phyloP scores from a whole-genome alignment of 2,113 vertebrate genomes.

The Etia nguti region DNA sequence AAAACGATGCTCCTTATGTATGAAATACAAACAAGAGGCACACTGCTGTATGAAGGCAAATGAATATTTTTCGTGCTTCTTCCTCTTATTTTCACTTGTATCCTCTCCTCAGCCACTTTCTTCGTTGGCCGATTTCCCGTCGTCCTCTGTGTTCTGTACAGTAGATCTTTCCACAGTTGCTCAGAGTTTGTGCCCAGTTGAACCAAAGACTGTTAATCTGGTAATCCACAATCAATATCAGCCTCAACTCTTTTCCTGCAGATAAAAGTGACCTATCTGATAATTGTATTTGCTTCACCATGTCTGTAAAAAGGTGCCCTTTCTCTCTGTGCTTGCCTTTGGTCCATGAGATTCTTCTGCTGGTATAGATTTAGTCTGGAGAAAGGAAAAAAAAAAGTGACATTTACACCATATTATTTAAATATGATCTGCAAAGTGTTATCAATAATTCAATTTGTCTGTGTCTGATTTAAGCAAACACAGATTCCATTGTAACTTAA shows the following conservation, averaged over 20 bases:
- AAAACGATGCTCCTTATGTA: neutral
- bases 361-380: constrained; percentile 20
- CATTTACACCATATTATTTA: neutral
- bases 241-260: constrained; percentile 23
- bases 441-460: neutral
- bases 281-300: constrained; percentile 43
- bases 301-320: constrained; percentile 10
- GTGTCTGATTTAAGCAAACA: neutral
- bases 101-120: neutral
- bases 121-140: neutral
- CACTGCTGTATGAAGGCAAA: neutral
- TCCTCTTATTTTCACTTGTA: neutral
- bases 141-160: neutral
- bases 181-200: constrained; percentile 11
- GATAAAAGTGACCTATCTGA: constrained; percentile 49
- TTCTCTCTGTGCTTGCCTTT: constrained; percentile 21
- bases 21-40: neutral
- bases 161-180: constrained; percentile 4
- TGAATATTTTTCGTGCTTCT: constrained; percentile 3
- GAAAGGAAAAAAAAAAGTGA: neutral
- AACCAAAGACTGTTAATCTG: constrained; percentile 54
- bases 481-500: neutral
- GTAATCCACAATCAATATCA: constrained; percentile 58
- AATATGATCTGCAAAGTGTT: neutral
- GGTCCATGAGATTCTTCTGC: constrained; percentile 5